Evolutionary conservation across 2,797 vertebrate genomes (phyloP), one percentile per base, ranked within the genome.

Genomic region (Phylloscopus collybita): DNA sequence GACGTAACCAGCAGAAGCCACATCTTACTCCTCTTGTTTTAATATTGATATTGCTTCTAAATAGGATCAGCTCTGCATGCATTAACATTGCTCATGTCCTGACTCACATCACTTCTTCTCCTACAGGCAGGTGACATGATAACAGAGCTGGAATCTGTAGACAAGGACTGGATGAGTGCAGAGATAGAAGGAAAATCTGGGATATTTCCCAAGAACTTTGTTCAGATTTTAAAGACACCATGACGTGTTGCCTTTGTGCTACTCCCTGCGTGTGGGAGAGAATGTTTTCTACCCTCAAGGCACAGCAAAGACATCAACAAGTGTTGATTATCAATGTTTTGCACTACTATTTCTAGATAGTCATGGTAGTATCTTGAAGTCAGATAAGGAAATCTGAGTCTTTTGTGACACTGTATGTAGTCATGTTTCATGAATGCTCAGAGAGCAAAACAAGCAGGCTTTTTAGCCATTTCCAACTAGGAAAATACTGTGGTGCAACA

Each of bases 91-190:
- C 72, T 34, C 2, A 2, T 90, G 29, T 11, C 14, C 26, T 30
- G 91, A 70, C 87, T 94, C 54, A 60, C 13, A 0, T 90, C 80
- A 60, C 80, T 90, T 71, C 49, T 96, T 92, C 95, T 96, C 82
- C 92, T 94, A 22, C 98, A 99, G 99, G 98, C 96, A 61, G 99
- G 99, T 40, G 99, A 99, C 69, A 81, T 98, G 30, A 94, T 99
- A 92, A 98, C 98, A 75, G 98, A 98, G 81, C 92, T 99, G 95
- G 98, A 99, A 97, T 90, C 98, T 14, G 66, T 99, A 17, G 98
- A 99, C 36, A 95, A 98, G 5, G 99, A 99, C 89, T 99, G 99
- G 99, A 98, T 99, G 98, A 97, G 98, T 47, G 99, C 98, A 80
- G 98, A 99, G 36, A 93, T 99, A 60, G 96, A 97, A 88, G 99